Percentiles rank a stretch among this genome's conserved stretches.
Conservation (phyloP, 1,140 invertebrate species). For the Nymphalis io region DNA sequence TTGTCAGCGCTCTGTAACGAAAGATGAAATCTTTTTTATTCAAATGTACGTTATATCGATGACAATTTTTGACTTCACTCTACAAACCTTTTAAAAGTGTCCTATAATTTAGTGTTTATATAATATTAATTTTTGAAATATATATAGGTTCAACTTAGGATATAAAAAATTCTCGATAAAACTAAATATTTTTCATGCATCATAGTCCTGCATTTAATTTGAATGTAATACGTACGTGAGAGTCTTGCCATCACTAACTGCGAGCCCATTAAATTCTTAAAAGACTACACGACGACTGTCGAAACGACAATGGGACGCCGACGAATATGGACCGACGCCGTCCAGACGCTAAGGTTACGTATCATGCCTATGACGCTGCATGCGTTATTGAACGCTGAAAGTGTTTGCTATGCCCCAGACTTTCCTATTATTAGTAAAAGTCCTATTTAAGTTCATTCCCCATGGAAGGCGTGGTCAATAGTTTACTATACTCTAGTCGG, state of each 20-base stretch:
- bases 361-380: constrained; percentile 26
- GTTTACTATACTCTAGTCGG: not conserved
- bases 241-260: constrained; percentile 27
- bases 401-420: constrained; percentile 26
- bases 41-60: no score
- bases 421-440: constrained; percentile 25
- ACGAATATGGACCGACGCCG: constrained; percentile 24
- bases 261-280: constrained; percentile 16
- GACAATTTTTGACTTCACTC: no score
- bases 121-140: no score
- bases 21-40: constrained; percentile 4
- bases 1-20: constrained; percentile 6
- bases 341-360: constrained; percentile 24
- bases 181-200: constrained; percentile 54
- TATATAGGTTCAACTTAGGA: no score
- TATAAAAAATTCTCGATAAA: not conserved
- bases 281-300: constrained; percentile 16
- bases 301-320: constrained; percentile 35
- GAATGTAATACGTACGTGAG: constrained; percentile 55
- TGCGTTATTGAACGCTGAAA: constrained; percentile 33
- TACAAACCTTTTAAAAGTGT: no score
- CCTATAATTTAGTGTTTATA: no score
- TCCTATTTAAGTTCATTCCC: constrained; percentile 22
- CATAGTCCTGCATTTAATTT: constrained; percentile 68
- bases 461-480: not conserved